phyloP scores from a whole-genome alignment of 35 echinoderm and acorn worm genomes.

The Patiria miniata region DNA sequence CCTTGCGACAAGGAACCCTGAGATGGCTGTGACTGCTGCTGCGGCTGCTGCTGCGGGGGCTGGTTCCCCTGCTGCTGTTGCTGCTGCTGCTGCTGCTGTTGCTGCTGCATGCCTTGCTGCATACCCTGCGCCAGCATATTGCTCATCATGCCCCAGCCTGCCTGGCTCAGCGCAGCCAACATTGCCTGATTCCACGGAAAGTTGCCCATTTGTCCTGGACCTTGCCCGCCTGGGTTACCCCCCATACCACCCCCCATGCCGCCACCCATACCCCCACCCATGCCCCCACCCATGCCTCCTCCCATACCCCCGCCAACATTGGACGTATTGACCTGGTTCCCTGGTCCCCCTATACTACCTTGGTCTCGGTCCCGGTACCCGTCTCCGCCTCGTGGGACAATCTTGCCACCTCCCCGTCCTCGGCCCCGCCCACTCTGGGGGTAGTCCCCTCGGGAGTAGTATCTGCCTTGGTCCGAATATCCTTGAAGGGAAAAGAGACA shows the following conservation, averaged over 20 bases:
- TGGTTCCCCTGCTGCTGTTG: constrained; percentile 25
- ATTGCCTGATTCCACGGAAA: constrained; percentile 28
- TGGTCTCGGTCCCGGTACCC: constrained; percentile 10
- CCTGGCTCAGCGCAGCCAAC: constrained; percentile 31
- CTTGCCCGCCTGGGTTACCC: constrained; percentile 26
- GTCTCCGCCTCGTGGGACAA: neutral
- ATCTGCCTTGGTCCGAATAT: constrained; percentile 8
- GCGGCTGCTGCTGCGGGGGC: neutral
- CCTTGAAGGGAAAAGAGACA: neutral
- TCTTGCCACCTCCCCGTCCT: neutral
- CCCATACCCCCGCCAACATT: constrained; percentile 33
- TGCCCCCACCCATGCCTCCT: constrained; percentile 12
- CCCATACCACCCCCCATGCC: constrained; percentile 25
- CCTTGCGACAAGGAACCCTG: neutral
- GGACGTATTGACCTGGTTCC: constrained; percentile 7
- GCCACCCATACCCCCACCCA: constrained; percentile 7
- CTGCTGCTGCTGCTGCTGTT: constrained; percentile 28
- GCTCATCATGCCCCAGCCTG: constrained; percentile 50
- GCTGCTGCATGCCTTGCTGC: constrained; percentile 19
- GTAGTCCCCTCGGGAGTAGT: constrained; percentile 9
- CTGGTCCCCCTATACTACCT: constrained; percentile 27
- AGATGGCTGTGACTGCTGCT: neutral
- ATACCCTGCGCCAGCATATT: constrained; percentile 26
- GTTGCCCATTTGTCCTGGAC: constrained; percentile 31
- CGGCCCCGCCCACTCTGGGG: neutral